Evolutionary conservation across 2,797 vertebrate genomes (phyloP).

Genomic region (Pteronotus mesoamericanus): DNA sequence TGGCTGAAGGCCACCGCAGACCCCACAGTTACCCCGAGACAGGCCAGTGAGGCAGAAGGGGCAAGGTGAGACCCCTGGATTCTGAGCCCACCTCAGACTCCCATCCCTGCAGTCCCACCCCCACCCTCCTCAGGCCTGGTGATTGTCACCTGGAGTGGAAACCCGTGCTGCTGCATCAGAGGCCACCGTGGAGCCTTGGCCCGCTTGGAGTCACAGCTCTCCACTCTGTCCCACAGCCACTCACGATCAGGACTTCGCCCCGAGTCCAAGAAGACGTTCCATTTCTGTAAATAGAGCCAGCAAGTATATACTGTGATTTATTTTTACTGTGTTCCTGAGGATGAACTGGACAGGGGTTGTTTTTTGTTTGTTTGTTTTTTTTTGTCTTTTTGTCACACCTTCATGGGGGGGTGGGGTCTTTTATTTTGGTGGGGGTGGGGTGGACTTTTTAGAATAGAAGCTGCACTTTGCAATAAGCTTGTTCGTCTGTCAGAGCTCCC

Average conservation of each 20-base stretch:
- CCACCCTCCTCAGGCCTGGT: neutral
- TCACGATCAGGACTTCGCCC: neutral
- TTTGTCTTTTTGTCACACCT: neutral
- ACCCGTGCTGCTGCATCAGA: neutral
- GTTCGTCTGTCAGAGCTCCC: conserved; percentile 61
- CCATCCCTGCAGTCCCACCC: fast-evolving
- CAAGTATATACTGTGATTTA: conserved; percentile 83
- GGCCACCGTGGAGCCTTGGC: neutral
- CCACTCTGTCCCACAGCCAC: neutral
- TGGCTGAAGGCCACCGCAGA: neutral
- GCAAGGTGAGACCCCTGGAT: neutral
- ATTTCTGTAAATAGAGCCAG: conserved; percentile 84
- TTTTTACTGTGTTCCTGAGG: conserved; percentile 81
- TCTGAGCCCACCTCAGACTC: neutral
- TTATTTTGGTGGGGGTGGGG: conserved; percentile 31
- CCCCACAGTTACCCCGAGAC: neutral
- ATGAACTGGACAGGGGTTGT: conserved; percentile 77
- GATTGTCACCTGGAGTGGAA: neutral
- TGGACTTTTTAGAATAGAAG: conserved; percentile 80
- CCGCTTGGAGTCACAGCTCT: neutral
- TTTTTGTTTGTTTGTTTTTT: neutral
- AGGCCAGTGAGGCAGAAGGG: neutral
- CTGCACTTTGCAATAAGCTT: conserved; percentile 82
- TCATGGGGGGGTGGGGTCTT: neutral
- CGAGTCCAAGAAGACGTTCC: conserved; percentile 24